A percentile compares a stretch with the other conserved stretches of the same genome.
Conservation (phyloP, 2,888 invertebrate species). For the Odontocerum albicorne region DNA sequence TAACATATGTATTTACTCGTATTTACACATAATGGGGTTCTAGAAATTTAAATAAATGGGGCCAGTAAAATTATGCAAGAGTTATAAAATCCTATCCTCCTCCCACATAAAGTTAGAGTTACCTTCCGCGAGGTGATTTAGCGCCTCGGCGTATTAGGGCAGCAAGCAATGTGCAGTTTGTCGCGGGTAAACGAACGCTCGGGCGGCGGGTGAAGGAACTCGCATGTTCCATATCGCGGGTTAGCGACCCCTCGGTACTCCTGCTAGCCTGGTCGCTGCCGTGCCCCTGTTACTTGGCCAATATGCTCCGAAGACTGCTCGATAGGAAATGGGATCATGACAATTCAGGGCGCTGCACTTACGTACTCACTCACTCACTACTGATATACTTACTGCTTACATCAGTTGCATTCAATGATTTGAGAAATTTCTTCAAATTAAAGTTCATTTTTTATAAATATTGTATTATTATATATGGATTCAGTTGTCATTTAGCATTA, state of each 20-base stretch:
- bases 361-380: too few species aligned
- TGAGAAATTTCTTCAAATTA: too few species aligned
- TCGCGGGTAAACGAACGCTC: constrained; percentile 35
- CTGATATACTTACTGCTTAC: too few species aligned
- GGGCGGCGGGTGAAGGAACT: constrained; percentile 36
- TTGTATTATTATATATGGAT: too few species aligned
- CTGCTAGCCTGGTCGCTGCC: constrained; percentile 21
- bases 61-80: neutral
- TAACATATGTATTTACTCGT: too few species aligned
- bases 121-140: constrained; percentile 16
- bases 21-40: too few species aligned
- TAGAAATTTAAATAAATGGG: too few species aligned
- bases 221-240: constrained; percentile 36
- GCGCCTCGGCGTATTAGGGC: constrained; percentile 18
- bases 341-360: neutral
- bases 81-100: neutral
- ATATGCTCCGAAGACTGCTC: neutral
- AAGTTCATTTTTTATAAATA: too few species aligned
- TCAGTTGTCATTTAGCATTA: too few species aligned
- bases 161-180: constrained; percentile 21
- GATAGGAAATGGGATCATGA: constrained; percentile 5
- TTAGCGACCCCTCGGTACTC: constrained; percentile 38
- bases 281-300: constrained; percentile 17
- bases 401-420: too few species aligned
- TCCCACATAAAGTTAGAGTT: constrained; percentile 8